Percentiles rank a stretch among this genome's conserved stretches.
Evolutionary conservation across 2,113 vertebrate genomes (phyloP).

Genomic region (Cryptotis parvus): DNA sequence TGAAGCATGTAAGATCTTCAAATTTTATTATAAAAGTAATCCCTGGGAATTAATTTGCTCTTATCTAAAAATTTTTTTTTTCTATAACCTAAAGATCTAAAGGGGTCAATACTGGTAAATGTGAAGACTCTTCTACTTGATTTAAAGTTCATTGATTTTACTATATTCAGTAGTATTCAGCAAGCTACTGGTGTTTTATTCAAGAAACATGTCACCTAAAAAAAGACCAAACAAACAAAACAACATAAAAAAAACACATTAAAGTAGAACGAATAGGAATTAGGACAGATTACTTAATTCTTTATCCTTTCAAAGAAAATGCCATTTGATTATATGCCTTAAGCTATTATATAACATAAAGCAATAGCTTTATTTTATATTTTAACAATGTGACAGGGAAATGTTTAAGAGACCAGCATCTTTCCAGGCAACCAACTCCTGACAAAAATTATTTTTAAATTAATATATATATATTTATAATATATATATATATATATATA

Average conservation of each 20-base stretch:
- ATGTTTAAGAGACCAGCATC: not conserved
- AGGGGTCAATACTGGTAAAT: not conserved
- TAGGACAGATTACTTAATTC: not conserved
- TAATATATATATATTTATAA: not conserved
- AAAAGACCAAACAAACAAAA: too few species aligned
- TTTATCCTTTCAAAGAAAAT: conserved; percentile 26
- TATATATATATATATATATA: not conserved
- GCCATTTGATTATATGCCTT: not conserved
- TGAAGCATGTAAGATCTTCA: not conserved
- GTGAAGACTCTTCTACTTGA: conserved; percentile 17
- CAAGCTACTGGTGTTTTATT: not conserved
- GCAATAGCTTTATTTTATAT: not conserved
- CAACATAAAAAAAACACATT: not conserved
- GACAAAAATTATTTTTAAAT: not conserved
- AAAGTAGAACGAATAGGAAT: conserved; percentile 38
- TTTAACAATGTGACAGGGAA: not conserved
- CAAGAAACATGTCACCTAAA: not conserved
- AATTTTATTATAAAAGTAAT: too few species aligned
- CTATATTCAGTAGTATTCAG: conserved; percentile 15
- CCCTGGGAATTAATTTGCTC: not conserved
- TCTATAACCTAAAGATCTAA: conserved; percentile 40
- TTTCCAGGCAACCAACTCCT: conserved; percentile 39
- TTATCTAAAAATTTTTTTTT: not conserved
- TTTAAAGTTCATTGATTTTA: conserved; percentile 35
- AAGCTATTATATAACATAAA: not conserved